phyloP scores from a whole-genome alignment of 2,797 vertebrate species.

The Huso huso region DNA sequence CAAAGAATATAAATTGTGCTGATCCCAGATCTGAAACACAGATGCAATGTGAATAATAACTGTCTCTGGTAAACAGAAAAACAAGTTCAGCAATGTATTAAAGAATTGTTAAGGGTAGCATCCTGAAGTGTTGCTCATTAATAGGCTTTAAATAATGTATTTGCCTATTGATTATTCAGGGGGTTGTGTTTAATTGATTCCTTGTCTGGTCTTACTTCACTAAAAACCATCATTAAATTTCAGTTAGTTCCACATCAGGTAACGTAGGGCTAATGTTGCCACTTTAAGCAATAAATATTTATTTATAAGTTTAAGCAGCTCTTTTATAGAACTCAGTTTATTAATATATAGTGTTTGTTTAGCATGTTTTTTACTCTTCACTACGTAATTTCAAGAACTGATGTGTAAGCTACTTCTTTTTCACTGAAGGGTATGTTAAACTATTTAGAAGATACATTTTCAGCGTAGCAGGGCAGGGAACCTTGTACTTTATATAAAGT shows the following conservation, averaged over 20 bases:
- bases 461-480: no score
- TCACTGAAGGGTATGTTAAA: no score
- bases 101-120: neutral
- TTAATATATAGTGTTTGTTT: no score
- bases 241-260: constrained; percentile 74
- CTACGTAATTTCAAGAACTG: no score
- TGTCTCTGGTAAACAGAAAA: no score
- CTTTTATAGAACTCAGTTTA: no score
- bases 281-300: constrained; percentile 69
- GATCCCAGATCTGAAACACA: neutral
- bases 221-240: constrained; percentile 67
- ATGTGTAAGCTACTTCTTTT: no score
- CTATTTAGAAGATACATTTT: no score
- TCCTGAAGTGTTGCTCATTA: neutral
- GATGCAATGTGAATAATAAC: neutral
- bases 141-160: neutral
- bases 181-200: constrained; percentile 67
- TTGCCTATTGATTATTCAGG: constrained; percentile 53
- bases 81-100: no score
- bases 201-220: constrained; percentile 58
- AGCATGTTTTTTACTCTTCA: no score
- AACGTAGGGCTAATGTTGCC: constrained; percentile 60
- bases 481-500: no score
- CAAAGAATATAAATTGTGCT: neutral
- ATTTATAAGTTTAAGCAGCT: constrained; percentile 40